A percentile compares a stretch with the other conserved stretches of the same genome.
These are phyloP conservation scores for Clavelina lepadiformis DNA, from an alignment of 23 tunicate species.

Conservation along the genomic window DNA sequence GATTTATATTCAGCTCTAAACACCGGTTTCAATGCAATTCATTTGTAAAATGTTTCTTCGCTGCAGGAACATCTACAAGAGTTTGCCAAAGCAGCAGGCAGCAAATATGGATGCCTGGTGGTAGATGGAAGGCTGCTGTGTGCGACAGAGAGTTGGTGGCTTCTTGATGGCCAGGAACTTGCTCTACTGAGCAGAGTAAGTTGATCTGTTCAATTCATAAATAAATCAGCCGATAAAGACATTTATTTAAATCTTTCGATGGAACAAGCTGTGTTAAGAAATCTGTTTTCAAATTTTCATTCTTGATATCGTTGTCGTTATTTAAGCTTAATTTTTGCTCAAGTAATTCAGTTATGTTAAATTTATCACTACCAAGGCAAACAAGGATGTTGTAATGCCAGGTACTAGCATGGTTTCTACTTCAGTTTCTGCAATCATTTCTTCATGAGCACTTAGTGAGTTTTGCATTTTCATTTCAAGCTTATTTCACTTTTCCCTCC, in stretches of 20 bases:
- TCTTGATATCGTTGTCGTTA: too few relatives aligned
- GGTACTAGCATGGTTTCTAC: too few relatives aligned
- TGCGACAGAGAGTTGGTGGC: conserved; percentile 91
- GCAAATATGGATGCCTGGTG: conserved; percentile 79
- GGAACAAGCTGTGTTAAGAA: neutral
- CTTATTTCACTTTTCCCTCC: conserved; percentile 45
- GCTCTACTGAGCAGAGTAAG: conserved; percentile 79
- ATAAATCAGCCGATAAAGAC: neutral
- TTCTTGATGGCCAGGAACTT: conserved; percentile 73
- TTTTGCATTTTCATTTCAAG: conserved; percentile 23
- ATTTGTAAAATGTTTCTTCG: neutral
- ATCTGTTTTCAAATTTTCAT: neutral
- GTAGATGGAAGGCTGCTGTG: conserved; percentile 64
- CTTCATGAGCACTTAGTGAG: too few relatives aligned
- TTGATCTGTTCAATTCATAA: neutral
- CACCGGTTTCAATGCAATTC: neutral
- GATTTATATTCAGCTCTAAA: neutral
- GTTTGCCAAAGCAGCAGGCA: conserved; percentile 81
- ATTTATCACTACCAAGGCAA: too few relatives aligned
- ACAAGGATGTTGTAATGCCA: too few relatives aligned
- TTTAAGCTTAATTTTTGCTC: too few relatives aligned
- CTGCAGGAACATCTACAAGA: conserved; percentile 69
- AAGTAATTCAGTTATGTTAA: too few relatives aligned
- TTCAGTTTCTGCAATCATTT: too few relatives aligned
- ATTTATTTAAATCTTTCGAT: neutral